A percentile compares a stretch with the other conserved stretches of the same genome.
phyloP scores from a whole-genome alignment of 2,113 vertebrate genomes.

The Apteryx owenii region DNA sequence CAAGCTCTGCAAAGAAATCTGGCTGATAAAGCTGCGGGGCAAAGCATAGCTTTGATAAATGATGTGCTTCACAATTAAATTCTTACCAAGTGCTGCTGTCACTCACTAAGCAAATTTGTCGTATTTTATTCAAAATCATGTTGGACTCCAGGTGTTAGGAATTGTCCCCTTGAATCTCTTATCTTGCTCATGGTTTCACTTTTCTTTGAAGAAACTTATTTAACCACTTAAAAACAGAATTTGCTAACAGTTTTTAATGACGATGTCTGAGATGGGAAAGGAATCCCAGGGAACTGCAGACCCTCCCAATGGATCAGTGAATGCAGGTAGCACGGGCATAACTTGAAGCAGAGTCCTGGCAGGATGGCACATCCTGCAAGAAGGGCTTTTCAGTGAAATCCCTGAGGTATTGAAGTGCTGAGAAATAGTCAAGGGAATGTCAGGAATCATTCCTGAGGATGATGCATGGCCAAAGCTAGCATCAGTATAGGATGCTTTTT shows the following conservation, averaged over 20 bases:
- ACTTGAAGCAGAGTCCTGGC: not conserved
- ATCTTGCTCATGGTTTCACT: not conserved
- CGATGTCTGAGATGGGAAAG: accelerated
- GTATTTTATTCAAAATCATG: not conserved
- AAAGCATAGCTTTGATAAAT: not conserved
- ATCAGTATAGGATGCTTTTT: not conserved
- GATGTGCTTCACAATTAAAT: not conserved
- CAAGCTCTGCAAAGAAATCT: not conserved
- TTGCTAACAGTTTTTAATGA: not conserved
- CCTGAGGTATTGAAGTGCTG: not conserved
- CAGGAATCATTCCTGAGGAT: not conserved
- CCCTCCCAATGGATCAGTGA: not conserved
- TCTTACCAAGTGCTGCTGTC: conserved; percentile 35
- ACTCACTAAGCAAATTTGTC: not conserved
- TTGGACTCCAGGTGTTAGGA: not conserved
- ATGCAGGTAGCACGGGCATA: not conserved
- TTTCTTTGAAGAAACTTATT: not conserved
- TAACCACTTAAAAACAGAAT: not conserved
- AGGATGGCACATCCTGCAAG: not conserved
- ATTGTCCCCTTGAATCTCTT: not conserved
- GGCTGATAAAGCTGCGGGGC: not conserved
- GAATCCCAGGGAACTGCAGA: not conserved
- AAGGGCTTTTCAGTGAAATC: not conserved
- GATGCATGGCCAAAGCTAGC: not conserved
- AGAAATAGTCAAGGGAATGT: not conserved